Conservation (phyloP, 2,113 vertebrate genomes). For the Campylomormyrus tamandua region DNA sequence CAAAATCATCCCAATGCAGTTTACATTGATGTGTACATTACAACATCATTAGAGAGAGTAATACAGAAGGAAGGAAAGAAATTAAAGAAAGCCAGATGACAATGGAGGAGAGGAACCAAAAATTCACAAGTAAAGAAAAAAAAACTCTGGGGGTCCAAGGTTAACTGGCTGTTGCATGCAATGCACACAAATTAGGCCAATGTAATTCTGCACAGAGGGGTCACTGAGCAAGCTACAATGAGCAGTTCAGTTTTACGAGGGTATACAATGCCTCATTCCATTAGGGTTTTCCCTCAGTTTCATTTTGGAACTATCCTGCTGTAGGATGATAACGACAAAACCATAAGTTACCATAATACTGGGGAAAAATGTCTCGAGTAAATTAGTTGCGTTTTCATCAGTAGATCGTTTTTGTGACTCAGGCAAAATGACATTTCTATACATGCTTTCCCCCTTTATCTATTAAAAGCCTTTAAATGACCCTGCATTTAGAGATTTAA, state of each 20-base stretch:
- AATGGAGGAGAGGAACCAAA: too few relatives aligned
- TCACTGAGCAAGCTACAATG: neutral
- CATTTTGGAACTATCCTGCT: conserved; percentile 6
- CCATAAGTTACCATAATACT: neutral
- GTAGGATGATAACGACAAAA: conserved; percentile 13
- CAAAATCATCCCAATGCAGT: too few relatives aligned
- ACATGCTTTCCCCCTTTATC: conserved; percentile 19
- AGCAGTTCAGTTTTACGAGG: neutral
- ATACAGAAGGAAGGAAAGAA: too few relatives aligned
- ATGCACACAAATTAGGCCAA: neutral
- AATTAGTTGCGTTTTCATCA: conserved; percentile 12
- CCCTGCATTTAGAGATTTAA: conserved; percentile 33
- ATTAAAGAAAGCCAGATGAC: too few relatives aligned
- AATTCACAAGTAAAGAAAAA: too few relatives aligned
- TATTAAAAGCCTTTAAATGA: conserved; percentile 32
- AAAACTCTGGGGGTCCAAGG: too few relatives aligned
- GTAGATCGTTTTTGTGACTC: conserved; percentile 8
- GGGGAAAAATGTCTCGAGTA: neutral
- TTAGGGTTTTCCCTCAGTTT: neutral
- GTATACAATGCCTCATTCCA: neutral
- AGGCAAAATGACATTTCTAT: conserved; percentile 22
- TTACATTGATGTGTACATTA: too few relatives aligned
- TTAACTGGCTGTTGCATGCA: neutral
- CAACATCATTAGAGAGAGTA: too few relatives aligned
- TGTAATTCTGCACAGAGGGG: neutral